These are phyloP conservation scores for Idaea biselata DNA, from an alignment of 2,888 invertebrate genomes.

Conservation along the genomic window DNA sequence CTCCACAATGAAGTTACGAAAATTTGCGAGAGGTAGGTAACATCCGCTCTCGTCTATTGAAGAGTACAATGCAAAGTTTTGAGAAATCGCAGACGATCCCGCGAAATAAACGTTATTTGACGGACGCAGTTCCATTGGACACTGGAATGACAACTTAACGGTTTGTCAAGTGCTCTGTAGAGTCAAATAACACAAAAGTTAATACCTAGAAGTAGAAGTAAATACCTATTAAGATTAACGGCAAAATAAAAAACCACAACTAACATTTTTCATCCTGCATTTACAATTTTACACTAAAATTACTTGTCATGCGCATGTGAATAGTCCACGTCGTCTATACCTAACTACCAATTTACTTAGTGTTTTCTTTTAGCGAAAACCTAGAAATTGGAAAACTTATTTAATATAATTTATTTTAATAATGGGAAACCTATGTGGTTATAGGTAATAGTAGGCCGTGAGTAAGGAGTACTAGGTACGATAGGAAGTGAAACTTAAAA, in stretches of 20 bases:
- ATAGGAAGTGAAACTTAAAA: slow-evolving; percentile 27
- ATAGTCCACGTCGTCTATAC: not conserved
- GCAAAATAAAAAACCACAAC: not conserved
- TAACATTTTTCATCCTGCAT: not conserved
- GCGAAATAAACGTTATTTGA: slow-evolving; percentile 40
- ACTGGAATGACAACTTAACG: not conserved
- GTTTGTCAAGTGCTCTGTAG: not conserved
- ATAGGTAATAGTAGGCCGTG: slow-evolving; percentile 13
- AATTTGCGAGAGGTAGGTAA: slow-evolving; percentile 46
- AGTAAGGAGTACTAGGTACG: slow-evolving; percentile 15
- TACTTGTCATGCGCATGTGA: not conserved
- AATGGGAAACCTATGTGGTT: not conserved
- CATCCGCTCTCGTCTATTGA: slow-evolving; percentile 62
- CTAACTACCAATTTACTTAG: not conserved
- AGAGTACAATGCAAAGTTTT: slow-evolving; percentile 60
- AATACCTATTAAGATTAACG: not conserved
- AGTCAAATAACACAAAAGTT: not conserved
- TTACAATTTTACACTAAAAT: not conserved
- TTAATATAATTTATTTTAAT: not conserved
- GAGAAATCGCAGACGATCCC: slow-evolving; percentile 56
- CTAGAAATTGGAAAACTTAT: not conserved
- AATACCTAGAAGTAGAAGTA: not conserved
- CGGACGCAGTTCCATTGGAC: slow-evolving; percentile 10
- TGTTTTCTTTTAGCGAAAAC: not conserved
- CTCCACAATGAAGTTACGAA: slow-evolving; percentile 73